phyloP scores from a whole-genome alignment of 92 coral and sea anemone species.

The Montipora capitata region DNA sequence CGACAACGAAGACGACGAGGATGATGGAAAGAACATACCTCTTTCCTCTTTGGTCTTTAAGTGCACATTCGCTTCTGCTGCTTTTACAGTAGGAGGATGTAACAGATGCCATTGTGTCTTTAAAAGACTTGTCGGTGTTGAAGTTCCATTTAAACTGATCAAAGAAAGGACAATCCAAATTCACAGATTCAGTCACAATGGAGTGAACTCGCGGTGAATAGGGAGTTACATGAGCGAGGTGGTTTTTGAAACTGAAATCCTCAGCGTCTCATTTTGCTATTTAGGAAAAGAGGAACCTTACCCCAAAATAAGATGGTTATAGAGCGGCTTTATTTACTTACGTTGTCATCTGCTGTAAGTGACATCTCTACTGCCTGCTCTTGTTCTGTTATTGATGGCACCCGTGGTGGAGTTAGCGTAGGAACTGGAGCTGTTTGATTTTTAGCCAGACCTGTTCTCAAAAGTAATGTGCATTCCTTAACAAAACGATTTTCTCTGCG shows the following conservation, averaged over 20 bases:
- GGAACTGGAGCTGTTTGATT: background rate
- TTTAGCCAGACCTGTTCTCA: background rate
- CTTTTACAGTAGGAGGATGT: background rate
- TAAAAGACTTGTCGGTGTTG: slow-evolving; percentile 10
- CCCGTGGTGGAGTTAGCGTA: background rate
- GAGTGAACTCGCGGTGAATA: too few relatives aligned
- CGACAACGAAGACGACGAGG: too few relatives aligned
- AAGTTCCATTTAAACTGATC: slow-evolving; percentile 13
- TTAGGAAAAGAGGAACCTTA: too few relatives aligned
- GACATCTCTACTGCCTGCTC: slow-evolving; percentile 13
- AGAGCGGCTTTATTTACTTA: background rate
- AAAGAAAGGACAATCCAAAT: background rate
- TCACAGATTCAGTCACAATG: background rate
- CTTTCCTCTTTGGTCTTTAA: background rate
- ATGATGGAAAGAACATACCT: background rate
- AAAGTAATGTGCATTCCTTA: background rate
- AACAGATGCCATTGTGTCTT: background rate
- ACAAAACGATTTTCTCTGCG: too few relatives aligned
- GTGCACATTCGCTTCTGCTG: background rate
- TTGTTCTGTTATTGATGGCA: background rate
- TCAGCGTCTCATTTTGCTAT: too few relatives aligned
- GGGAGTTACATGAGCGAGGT: too few relatives aligned
- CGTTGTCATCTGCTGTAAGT: background rate
- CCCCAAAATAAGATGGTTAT: too few relatives aligned
- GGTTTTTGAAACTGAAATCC: too few relatives aligned